phyloP scores from a whole-genome alignment of 2,113 vertebrate genomes.

The Oenanthe oenanthe region DNA sequence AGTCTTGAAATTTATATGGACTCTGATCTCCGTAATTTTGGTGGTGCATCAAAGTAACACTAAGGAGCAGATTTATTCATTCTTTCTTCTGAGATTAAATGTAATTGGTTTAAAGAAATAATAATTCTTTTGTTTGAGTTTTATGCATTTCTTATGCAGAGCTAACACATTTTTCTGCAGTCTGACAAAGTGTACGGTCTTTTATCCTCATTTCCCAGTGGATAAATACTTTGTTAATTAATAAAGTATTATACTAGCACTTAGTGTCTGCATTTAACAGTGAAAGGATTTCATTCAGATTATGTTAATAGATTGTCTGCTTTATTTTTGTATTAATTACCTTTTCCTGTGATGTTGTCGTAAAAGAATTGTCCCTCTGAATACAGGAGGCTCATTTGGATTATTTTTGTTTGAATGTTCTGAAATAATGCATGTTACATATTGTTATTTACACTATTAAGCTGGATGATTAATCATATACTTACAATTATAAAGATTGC shows the following conservation, averaged over 20 bases:
- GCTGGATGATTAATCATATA: not conserved
- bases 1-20: constrained; percentile 42
- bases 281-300: constrained; percentile 79
- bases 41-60: constrained; percentile 59
- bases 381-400: constrained; percentile 59
- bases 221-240: constrained; percentile 84
- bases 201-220: constrained; percentile 79
- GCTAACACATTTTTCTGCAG: constrained; percentile 78
- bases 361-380: constrained; percentile 65
- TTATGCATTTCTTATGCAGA: constrained; percentile 80
- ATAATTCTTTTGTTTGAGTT: constrained; percentile 80
- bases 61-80: constrained; percentile 72
- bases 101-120: constrained; percentile 82
- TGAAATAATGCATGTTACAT: constrained; percentile 46
- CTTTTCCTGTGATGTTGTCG: constrained; percentile 61
- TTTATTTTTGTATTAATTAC: constrained; percentile 79
- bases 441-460: constrained; percentile 13
- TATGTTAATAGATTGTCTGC: constrained; percentile 81
- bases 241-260: constrained; percentile 80
- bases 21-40: constrained; percentile 54
- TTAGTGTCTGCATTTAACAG: constrained; percentile 78
- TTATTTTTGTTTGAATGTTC: constrained; percentile 68
- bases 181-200: constrained; percentile 75
- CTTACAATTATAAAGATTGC: not conserved
- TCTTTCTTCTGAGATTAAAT: constrained; percentile 79